Percentiles rank a stretch among this genome's conserved stretches.
Evolutionary conservation across 2,888 invertebrate genomes (phyloP).

Genomic region (Matsumyia berberina): DNA sequence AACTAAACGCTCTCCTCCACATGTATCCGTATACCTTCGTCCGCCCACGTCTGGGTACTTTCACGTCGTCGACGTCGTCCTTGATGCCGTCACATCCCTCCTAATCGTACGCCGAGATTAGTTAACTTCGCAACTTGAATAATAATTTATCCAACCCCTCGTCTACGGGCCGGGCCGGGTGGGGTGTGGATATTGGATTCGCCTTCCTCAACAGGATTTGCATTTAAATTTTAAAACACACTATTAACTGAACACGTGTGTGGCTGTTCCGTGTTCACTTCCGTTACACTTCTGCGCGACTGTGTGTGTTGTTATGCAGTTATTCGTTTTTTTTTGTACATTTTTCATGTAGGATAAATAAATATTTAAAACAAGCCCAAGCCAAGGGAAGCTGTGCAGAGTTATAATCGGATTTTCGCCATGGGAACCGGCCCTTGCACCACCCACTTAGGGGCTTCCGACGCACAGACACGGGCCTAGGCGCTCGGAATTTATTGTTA

Average conservation of each 20-base stretch:
- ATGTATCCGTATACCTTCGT: too few relatives aligned
- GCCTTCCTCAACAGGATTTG: slow-evolving; percentile 59
- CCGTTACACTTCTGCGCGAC: neutral
- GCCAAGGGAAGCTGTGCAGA: slow-evolving; percentile 56
- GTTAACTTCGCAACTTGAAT: slow-evolving; percentile 68
- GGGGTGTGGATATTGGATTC: slow-evolving; percentile 7
- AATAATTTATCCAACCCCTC: slow-evolving; percentile 50
- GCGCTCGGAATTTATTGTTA: slow-evolving; percentile 61
- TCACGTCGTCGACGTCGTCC: slow-evolving; percentile 22
- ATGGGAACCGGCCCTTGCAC: slow-evolving; percentile 20
- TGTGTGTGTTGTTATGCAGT: slow-evolving; percentile 7
- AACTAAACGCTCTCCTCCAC: slow-evolving; percentile 22
- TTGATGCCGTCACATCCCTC: slow-evolving; percentile 55
- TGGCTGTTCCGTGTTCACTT: slow-evolving; percentile 8
- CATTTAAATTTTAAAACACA: slow-evolving; percentile 73
- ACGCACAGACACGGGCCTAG: neutral
- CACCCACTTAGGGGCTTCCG: slow-evolving; percentile 28
- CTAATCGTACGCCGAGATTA: slow-evolving; percentile 67
- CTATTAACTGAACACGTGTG: slow-evolving; percentile 75
- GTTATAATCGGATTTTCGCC: slow-evolving; percentile 70
- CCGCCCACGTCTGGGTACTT: neutral
- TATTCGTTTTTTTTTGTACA: slow-evolving; percentile 28
- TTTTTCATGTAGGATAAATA: slow-evolving; percentile 65
- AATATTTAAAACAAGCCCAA: slow-evolving; percentile 66
- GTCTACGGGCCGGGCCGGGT: neutral